Conservation (phyloP, 2,888 invertebrate species). For the Epirrita christyi region DNA sequence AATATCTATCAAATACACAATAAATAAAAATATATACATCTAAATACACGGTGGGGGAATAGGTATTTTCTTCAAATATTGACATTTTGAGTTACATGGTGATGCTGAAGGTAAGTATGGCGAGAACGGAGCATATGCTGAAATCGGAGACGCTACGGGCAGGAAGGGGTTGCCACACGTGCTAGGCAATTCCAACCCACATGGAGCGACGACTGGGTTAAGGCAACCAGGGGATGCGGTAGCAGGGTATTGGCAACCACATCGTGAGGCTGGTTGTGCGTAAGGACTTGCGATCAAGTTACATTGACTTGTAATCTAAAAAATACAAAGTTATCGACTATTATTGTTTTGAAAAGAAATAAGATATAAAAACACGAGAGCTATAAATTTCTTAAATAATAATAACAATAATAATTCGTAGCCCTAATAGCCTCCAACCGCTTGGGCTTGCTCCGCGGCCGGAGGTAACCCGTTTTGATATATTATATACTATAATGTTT, state of each 20-base stretch:
- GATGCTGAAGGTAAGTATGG: conserved; percentile 47
- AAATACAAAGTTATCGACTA: neutral
- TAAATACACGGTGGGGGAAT: conserved; percentile 66
- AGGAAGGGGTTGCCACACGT: conserved; percentile 10
- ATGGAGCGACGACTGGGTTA: neutral
- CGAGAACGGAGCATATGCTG: conserved; percentile 47
- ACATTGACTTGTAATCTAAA: conserved; percentile 7
- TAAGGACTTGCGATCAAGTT: conserved; percentile 8
- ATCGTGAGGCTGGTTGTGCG: conserved; percentile 3
- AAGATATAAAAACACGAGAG: no score
- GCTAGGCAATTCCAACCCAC: neutral
- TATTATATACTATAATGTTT: no score
- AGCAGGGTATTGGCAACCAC: conserved; percentile 5
- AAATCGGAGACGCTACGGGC: conserved; percentile 60
- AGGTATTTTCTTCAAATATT: conserved; percentile 63
- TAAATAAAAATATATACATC: neutral
- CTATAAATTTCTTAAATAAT: no score
- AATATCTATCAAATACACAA: no score
- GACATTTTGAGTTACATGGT: conserved; percentile 49
- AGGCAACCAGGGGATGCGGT: neutral
- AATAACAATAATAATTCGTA: no score
- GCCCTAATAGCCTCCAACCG: no score
- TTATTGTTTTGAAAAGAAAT: neutral
- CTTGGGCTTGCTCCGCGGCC: no score
- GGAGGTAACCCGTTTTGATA: no score